Evolutionary conservation across 2,797 vertebrate species (phyloP).

Genomic region (Sebastes cheni): DNA sequence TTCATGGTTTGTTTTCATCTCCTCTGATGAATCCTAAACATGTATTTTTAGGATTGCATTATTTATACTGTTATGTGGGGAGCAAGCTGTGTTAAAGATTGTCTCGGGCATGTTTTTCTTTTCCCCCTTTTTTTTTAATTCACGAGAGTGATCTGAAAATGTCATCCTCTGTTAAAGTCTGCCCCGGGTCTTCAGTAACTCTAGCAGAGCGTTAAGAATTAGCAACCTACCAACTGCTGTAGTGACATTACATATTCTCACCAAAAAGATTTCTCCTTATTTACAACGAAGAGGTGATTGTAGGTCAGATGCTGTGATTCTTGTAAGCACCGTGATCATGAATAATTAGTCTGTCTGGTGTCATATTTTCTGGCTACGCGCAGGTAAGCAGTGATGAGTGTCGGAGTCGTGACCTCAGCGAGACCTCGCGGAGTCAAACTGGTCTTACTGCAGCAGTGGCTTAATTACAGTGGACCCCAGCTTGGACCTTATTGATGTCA

Average conservation of each 20-base stretch:
- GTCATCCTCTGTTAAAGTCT: constrained; percentile 73
- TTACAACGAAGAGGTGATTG: constrained; percentile 25
- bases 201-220: constrained; percentile 70
- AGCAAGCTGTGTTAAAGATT: constrained; percentile 55
- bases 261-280: constrained; percentile 30
- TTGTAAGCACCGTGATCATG: neutral
- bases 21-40: constrained; percentile 45
- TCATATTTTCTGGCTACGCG: neutral
- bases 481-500: constrained; percentile 57
- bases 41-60: constrained; percentile 61
- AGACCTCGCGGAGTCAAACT: constrained; percentile 18
- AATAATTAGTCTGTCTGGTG: constrained; percentile 17
- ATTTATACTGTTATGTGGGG: constrained; percentile 45
- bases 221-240: constrained; percentile 64
- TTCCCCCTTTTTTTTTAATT: constrained; percentile 38
- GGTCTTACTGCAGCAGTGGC: constrained; percentile 38
- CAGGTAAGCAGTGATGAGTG: constrained; percentile 13
- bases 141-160: constrained; percentile 77
- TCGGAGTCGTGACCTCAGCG: constrained; percentile 9
- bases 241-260: constrained; percentile 54
- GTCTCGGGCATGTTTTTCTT: constrained; percentile 52
- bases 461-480: constrained; percentile 58
- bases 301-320: constrained; percentile 20
- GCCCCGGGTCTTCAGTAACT: constrained; percentile 64
- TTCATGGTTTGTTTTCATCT: constrained; percentile 43